These are phyloP conservation scores for Tupaia chinensis DNA, from an alignment of 2,113 vertebrate species.

Conservation along the genomic window DNA sequence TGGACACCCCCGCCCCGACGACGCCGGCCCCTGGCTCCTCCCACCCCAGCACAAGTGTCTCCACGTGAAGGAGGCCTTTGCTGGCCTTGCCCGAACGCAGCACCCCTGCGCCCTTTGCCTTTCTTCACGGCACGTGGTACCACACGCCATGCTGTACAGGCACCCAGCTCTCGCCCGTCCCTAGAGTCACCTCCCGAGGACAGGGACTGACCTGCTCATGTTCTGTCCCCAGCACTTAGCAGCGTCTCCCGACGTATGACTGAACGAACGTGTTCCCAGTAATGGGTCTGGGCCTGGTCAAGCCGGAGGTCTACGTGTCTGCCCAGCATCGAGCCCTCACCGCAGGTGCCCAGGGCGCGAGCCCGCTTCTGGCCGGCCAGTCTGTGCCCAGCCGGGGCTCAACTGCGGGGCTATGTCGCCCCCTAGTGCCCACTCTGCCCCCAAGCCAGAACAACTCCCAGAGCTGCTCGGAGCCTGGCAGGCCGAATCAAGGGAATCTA, in stretches of 20 bases:
- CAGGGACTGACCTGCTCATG: background rate
- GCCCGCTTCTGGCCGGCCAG: background rate
- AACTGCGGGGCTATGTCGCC: background rate
- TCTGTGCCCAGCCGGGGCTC: accelerated
- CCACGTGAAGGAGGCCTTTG: background rate
- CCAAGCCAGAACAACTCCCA: background rate
- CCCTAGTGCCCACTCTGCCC: slow-evolving; percentile 24
- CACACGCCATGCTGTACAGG: accelerated
- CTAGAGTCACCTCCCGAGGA: background rate
- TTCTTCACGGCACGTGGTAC: background rate
- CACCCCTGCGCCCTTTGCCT: background rate
- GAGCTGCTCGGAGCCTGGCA: accelerated
- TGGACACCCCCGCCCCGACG: accelerated
- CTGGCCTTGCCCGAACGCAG: background rate
- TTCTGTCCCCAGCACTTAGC: background rate
- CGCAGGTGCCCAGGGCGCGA: no score
- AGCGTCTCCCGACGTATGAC: background rate
- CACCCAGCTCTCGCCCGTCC: accelerated
- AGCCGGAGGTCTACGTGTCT: accelerated
- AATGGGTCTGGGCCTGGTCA: background rate
- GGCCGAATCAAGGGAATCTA: accelerated
- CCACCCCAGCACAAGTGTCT: accelerated
- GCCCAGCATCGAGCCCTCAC: background rate
- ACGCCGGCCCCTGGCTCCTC: background rate
- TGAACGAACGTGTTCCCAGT: accelerated